Base-by-base conservation (phyloP, 2,797 vertebrate species). In the Hippoglossus hippoglossus region DNA sequence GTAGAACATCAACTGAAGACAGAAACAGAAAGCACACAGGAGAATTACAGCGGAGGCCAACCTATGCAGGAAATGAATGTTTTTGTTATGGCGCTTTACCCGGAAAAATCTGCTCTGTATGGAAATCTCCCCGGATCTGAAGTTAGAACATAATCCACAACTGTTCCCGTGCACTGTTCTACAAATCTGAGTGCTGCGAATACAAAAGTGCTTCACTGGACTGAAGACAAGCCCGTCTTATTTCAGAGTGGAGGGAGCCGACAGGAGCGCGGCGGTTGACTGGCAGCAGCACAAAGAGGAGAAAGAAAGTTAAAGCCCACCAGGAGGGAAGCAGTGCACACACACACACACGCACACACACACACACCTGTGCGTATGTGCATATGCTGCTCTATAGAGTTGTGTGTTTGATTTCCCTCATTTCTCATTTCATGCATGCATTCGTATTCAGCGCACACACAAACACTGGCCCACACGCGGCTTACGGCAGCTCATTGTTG, bases 201-300 rank as follows among this genome's bases (percentile, higher is more conserved):
- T 62, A 82, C 63, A 80, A 90, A 79, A 51, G 71, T 61, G 53
- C 61, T 85, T 63, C 54, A 18, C 60, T 58, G 62, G 77, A 77
- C 80, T 44, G 67, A 65, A 82, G 74, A 73, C 57, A 71, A 63
- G 63, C 50, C 59, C 57, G 74, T 78, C 79, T 85, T 51, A 68
- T 75, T 79, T 79, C 64, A 74, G 74, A 69, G 59, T 21, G 68
- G 47, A 53, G 71, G 16, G 49, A 71, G 76, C 76, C 79, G 82
- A 89, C 69, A 70, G 83, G 71, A 77, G 78, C 28, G 5, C 0
- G 0, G 21, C 15, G 61, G 2, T 50, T 89, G 85, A 91, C 19
- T 90, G 86, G 67, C 87, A 89, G 76, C 53, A 21, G 81, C n/a
- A 75, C 74, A 90, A 77, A 80, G 70, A 73, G 34, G 53, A 68